Base-by-base conservation (phyloP, 2,888 invertebrate genomes). In the Eulithis testata region DNA sequence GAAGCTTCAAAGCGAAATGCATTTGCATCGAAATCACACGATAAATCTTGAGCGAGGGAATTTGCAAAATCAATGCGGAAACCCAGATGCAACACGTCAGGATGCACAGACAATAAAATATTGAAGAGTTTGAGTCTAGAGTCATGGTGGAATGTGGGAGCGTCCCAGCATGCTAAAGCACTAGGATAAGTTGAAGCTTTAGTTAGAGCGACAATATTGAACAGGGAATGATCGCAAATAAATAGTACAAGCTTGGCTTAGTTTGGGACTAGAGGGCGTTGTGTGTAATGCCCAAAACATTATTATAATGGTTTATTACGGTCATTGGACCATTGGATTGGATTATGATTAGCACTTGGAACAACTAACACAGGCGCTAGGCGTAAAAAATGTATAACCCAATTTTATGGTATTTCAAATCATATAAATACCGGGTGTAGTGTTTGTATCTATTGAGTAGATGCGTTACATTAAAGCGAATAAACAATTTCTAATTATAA, bases 21-120 rank as follows among this genome's bases (percentile, higher is more conserved):
- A 31, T 31, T 59, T 27, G 49, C 49, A 49, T 49, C 3, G n/a
- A 51, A 56, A 43, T 49, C 11, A 36, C 14, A 36, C 40, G 53
- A 47, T 51, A 40, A 63, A 59, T 31, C 52, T 8, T 8, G 40
- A 9, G 9, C 40, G 12, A 4, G 49, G 4, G 27, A 36, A 36
- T 12, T 43, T 51, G 8, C 31, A 47, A 64, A 63, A 55, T 63
- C 66, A 57, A 64, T 69, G 60, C 61, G 71, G 55, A 69, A 68
- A 67, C 64, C 62, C 52, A 37, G 56, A 66, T 65, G 50, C 57
- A 49, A 14, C 70, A 68, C 70, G 63, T n/a, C n/a, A 53, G 63
- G 65, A 49, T 60, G 53, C 53, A 54, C 69, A 58, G 65, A 69
- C 70, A 63, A 65, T 72, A 65, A 73, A 72, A 69, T 71, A 73